These are phyloP conservation scores for Connochaetes taurinus DNA, from an alignment of 2,113 vertebrate genomes.

Conservation along the genomic window DNA sequence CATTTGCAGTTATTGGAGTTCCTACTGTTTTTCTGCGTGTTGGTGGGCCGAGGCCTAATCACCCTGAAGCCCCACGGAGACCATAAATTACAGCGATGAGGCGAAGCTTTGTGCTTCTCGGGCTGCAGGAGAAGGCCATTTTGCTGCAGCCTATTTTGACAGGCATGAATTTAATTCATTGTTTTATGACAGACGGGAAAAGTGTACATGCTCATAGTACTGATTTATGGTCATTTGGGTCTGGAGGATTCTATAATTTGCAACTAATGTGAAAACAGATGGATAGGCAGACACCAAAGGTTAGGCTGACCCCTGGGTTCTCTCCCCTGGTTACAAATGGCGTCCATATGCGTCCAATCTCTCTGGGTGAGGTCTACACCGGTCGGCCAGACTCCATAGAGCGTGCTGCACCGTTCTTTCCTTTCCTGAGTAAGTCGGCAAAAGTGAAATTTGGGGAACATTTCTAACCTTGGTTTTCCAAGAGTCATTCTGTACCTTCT, in stretches of 20 bases:
- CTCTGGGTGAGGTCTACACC: conserved; percentile 84
- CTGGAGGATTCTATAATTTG: conserved; percentile 98
- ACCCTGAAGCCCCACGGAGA: conserved; percentile 93
- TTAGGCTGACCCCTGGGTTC: conserved; percentile 88
- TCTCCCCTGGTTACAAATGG: conserved; percentile 90
- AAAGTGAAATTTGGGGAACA: neutral
- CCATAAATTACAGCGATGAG: conserved; percentile 98
- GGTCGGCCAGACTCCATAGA: conserved; percentile 25
- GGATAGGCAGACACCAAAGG: conserved; percentile 94
- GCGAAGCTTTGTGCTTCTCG: conserved; percentile 95
- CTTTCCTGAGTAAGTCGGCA: neutral
- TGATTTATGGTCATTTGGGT: conserved; percentile 98
- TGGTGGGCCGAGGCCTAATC: conserved; percentile 99
- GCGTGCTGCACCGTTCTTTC: neutral
- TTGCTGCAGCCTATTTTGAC: conserved; percentile 93
- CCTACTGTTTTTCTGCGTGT: conserved; percentile 99
- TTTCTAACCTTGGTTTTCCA: neutral
- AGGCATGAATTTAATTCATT: conserved; percentile 97
- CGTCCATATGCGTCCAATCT: conserved; percentile 91
- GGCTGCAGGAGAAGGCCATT: conserved; percentile 88
- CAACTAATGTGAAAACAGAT: conserved; percentile 98
- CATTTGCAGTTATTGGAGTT: conserved; percentile 94
- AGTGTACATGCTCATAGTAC: conserved; percentile 88
- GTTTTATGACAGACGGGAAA: conserved; percentile 99
- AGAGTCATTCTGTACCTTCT: neutral